phyloP scores from a whole-genome alignment of 2,113 vertebrate genomes.

The Mus musculus region DNA sequence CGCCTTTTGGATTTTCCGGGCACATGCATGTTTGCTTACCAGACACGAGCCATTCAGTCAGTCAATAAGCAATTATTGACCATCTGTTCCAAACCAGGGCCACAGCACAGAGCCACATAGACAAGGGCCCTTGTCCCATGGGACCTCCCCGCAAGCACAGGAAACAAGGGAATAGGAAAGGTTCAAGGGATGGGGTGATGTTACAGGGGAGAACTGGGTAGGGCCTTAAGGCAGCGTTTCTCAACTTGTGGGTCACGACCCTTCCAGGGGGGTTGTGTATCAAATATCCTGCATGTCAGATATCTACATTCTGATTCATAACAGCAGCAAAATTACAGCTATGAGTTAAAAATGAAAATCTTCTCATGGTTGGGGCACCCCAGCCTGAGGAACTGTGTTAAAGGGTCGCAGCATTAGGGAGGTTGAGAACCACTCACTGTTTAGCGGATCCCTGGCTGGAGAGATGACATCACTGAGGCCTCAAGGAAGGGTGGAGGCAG shows the following conservation, averaged over 20 bases:
- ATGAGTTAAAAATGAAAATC: not conserved
- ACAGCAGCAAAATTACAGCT: not conserved
- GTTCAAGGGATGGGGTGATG: not conserved
- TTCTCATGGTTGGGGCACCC: not conserved
- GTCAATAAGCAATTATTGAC: conserved; percentile 21
- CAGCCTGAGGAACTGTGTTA: not conserved
- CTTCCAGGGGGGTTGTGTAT: not conserved
- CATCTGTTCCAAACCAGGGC: not conserved
- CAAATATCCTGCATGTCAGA: not conserved
- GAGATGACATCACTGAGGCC: not conserved
- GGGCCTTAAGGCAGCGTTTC: not conserved
- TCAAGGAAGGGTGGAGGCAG: not conserved
- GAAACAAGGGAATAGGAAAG: not conserved
- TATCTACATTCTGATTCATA: not conserved
- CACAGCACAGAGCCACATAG: not conserved
- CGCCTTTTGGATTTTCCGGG: conserved; percentile 7
- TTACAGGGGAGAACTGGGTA: not conserved
- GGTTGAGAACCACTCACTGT: not conserved
- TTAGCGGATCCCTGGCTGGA: not conserved
- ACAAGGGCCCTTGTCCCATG: not conserved
- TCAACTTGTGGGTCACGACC: not conserved
- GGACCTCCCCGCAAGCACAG: not conserved
- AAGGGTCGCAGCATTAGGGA: not conserved
- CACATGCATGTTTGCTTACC: not conserved
- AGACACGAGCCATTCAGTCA: conserved; percentile 39